Evolutionary conservation across 2,113 vertebrate genomes (phyloP), one percentile per base, ranked within the genome.

Genomic region (Rallus limicola): DNA sequence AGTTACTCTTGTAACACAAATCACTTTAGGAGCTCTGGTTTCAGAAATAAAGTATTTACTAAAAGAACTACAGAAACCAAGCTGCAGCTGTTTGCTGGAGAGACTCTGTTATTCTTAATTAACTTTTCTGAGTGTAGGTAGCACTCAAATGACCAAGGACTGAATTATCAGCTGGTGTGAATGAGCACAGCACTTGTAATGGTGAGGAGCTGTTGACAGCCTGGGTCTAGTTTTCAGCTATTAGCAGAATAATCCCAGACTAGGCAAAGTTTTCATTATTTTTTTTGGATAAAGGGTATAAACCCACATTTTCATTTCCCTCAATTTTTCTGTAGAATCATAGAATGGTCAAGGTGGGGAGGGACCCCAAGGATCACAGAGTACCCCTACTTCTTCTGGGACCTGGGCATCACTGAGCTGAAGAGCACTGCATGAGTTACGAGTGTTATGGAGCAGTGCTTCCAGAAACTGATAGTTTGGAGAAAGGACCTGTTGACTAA

Each of bases 81-180:
- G 64, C 31, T 75, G 31, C 68, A 40, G 16, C 68, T 94, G 85
- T 92, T 60, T 34, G 34, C 62, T 34, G 81, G 33, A 90, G 56
- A 62, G 86, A 17, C 50, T 94, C 82, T 18, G 9, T 76, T 90
- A 84, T 96, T 90, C 74, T 96, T 97, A 97, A 96, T 97, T 97
- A 97, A 97, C 84, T 62, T 50, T 75, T 78, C 86, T 71, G 90
- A 69, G 88, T 52, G 24, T 55, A 60, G 76, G 89, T 23, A 94
- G 92, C 60, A 56, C 85, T 91, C 85, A 34, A 14, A 70, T 71
- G 82, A 88, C 90, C 88, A 86, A 23, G 70, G 38, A 33, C 52
- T 19, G 25, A 62, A 46, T 31, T 82, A 64, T 34, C 78, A 69
- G 50, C 33, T 29, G 69, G 28, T 40, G 86, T 64, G 62, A 81